Evolutionary conservation across 1,140 invertebrate genomes (phyloP).

Genomic region (Nasonia giraulti): DNA sequence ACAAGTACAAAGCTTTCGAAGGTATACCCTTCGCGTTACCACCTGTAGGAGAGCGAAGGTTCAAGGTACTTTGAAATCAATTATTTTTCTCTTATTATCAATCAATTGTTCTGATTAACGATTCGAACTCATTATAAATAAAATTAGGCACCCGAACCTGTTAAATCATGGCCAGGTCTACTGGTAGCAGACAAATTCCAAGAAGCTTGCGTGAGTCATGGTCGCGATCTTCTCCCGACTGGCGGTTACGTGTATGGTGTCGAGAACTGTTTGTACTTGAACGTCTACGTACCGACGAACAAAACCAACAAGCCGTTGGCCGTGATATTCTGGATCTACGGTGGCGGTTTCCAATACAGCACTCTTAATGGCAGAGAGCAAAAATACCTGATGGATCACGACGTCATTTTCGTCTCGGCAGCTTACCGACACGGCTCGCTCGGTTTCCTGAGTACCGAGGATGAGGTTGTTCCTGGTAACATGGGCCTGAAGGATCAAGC

Average conservation of each 20-base stretch:
- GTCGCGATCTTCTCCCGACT: too few relatives aligned
- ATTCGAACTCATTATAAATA: background rate
- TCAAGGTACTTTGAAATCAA: background rate
- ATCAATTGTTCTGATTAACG: background rate
- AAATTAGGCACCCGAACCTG: background rate
- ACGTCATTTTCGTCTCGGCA: background rate
- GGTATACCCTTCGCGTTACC: slow-evolving; percentile 29
- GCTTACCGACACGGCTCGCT: background rate
- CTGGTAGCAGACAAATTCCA: background rate
- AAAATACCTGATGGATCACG: slow-evolving; percentile 7
- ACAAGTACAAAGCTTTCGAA: slow-evolving; percentile 31
- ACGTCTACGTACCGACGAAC: background rate
- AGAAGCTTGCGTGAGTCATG: background rate
- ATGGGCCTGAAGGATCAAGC: slow-evolving; percentile 36
- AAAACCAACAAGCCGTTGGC: background rate
- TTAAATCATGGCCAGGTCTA: background rate
- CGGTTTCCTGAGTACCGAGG: slow-evolving; percentile 35
- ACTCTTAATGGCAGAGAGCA: background rate
- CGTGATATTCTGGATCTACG: slow-evolving; percentile 17
- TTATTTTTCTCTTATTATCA: background rate
- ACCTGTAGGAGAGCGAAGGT: background rate
- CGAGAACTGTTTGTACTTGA: slow-evolving; percentile 25
- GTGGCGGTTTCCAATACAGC: slow-evolving; percentile 10
- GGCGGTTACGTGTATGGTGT: background rate
- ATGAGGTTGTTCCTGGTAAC: slow-evolving; percentile 26